Conservation (phyloP, 2,888 invertebrate species). For the Microctonus hyperodae region DNA sequence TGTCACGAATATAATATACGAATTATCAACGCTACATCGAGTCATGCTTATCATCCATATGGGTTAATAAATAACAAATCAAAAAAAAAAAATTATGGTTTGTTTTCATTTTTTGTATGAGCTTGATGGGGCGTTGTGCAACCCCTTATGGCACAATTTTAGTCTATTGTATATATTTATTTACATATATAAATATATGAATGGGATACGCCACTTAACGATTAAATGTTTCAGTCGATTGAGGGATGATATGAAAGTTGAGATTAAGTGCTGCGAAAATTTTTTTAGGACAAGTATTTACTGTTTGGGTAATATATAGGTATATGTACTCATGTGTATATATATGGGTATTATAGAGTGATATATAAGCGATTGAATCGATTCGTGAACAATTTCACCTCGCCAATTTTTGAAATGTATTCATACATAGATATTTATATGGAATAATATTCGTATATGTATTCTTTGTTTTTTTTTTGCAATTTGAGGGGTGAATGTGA, state of each 20-base stretch:
- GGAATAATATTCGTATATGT: neutral
- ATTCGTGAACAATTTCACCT: neutral
- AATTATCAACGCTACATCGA: conserved; percentile 50
- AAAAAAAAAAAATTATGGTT: neutral
- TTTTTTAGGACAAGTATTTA: conserved; percentile 20
- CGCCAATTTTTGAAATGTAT: neutral
- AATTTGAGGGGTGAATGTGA: neutral
- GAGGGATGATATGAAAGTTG: conserved; percentile 4
- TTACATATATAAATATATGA: neutral
- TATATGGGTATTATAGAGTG: neutral
- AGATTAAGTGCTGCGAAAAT: conserved; percentile 6
- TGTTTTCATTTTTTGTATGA: conserved; percentile 4
- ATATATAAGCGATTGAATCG: neutral
- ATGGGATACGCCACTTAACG: neutral
- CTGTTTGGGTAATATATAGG: neutral
- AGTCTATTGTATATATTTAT: neutral
- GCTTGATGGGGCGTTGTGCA: conserved; percentile 1
- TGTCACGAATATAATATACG: conserved; percentile 43
- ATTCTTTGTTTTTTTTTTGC: neutral
- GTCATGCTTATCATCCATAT: conserved; percentile 36
- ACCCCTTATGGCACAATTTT: conserved; percentile 14
- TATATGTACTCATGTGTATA: too few relatives aligned
- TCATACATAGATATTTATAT: neutral
- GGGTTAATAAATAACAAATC: conserved; percentile 46
- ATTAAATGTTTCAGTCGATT: neutral